These are phyloP conservation scores for Vollenhovia emeryi DNA, from an alignment of 1,140 invertebrate species.

Conservation along the genomic window DNA sequence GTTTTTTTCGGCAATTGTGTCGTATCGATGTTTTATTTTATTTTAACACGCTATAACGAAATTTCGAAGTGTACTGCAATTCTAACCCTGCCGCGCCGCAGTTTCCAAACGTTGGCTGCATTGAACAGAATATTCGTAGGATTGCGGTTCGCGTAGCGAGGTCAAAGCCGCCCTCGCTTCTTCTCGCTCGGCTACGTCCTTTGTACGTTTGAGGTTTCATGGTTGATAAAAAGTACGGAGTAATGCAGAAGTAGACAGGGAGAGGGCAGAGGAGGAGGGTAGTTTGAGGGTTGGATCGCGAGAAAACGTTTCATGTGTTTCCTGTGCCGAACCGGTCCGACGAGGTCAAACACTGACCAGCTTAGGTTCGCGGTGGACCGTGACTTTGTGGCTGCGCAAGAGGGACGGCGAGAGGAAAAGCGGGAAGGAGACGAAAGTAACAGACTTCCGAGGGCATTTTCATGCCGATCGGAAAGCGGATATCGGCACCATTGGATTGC, in stretches of 20 bases:
- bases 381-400: constrained; percentile 23
- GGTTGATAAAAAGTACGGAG: constrained; percentile 77
- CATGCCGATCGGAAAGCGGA: constrained; percentile 35
- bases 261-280: background rate
- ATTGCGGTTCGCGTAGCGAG: constrained; percentile 70
- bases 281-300: constrained; percentile 60
- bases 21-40: background rate
- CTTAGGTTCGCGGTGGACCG: constrained; percentile 59
- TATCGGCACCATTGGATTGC: constrained; percentile 37
- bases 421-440: background rate
- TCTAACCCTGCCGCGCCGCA: background rate
- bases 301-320: constrained; percentile 69
- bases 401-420: constrained; percentile 14
- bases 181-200: constrained; percentile 70
- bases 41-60: background rate
- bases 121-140: constrained; percentile 62
- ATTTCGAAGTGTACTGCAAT: background rate
- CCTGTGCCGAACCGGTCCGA: constrained; percentile 33
- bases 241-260: constrained; percentile 33
- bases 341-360: constrained; percentile 59
- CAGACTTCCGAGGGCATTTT: constrained; percentile 34
- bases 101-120: constrained; percentile 50
- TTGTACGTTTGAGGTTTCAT: constrained; percentile 79
- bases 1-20: background rate
- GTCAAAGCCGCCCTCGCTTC: constrained; percentile 67